Evolutionary conservation across 30 jellyfish, hydroid and myxozoan species (phyloP), one percentile per base, ranked within the genome.

Genomic region (Haliclystus octoradiatus): DNA sequence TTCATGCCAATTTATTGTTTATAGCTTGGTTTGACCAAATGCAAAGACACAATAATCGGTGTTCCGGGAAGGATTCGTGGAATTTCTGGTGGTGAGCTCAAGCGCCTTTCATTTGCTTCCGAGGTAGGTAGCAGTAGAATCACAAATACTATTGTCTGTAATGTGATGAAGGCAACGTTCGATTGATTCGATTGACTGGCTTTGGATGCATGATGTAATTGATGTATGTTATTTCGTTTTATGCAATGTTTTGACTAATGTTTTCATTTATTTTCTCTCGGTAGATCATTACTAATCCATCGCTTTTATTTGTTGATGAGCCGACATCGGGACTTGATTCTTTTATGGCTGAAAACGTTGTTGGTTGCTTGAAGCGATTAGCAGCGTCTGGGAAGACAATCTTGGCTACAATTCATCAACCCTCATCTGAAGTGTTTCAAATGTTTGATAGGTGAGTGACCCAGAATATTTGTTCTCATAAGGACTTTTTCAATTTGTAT

Each of bases 261-360:
- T n/a, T 69, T 29, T 28, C 32, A 13, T 60, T 3, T 63, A 19
- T 3, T 28, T 49, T 35, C 33, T 14, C 33, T 25, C 51, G 34
- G 23, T 26, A 85, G 96, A 79, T 85, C 28, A 67, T 86, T 32
- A 86, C 96, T 19, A 80, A 86, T 65, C 96, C 96, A 13, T 64
- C 92, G n/a, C 62, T 86, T 22, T 71, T 86, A 24, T 86, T 86
- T 74, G 96, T 86, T 64, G 96, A 86, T 64, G 96, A 86, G 62
- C 96, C 96, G 49, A 86, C 96, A 15, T 86, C 96, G 9, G 96
- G 96, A 0, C 71, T 86, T 23, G 96, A 86, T 65, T 82, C 96
- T 3, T 86, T 86, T 71, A 86, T 86, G 96, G 96, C 96, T 3
- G 94, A 79, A 71, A 86, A 75, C 62, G 96, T 86, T 4, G 69